Percentiles rank a stretch among this genome's conserved stretches.
Conservation (phyloP, 2,113 vertebrate genomes). For the Mormyrus lacerda region DNA sequence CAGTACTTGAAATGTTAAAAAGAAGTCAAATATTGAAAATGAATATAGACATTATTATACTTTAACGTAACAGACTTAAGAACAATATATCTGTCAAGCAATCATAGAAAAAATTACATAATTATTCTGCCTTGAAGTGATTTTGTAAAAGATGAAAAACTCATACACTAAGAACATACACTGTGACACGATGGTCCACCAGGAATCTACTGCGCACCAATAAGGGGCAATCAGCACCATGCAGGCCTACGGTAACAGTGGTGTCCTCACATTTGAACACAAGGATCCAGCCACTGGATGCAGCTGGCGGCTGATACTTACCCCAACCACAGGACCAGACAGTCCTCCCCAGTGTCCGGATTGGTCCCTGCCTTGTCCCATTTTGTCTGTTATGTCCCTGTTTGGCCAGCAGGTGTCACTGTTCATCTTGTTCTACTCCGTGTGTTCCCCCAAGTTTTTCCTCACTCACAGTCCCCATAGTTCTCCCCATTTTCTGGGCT, state of each 20-base stretch:
- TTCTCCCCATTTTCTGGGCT: background rate
- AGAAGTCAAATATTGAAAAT: background rate
- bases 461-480: background rate
- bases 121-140: background rate
- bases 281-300: background rate
- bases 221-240: background rate
- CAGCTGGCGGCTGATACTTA: background rate
- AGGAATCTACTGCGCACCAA: background rate
- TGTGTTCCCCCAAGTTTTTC: background rate
- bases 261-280: background rate
- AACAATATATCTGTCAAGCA: background rate
- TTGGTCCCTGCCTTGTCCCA: background rate
- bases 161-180: background rate
- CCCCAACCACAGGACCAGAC: background rate
- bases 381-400: background rate
- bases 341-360: background rate
- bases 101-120: background rate
- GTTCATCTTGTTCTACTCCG: background rate
- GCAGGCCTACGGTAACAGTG: background rate
- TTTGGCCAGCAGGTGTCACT: background rate
- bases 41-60: background rate
- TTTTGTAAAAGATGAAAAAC: background rate
- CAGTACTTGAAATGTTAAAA: background rate
- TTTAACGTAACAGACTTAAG: background rate
- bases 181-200: background rate